Conservation (phyloP, 1,140 invertebrate species). For the Steinernema khuongi region DNA sequence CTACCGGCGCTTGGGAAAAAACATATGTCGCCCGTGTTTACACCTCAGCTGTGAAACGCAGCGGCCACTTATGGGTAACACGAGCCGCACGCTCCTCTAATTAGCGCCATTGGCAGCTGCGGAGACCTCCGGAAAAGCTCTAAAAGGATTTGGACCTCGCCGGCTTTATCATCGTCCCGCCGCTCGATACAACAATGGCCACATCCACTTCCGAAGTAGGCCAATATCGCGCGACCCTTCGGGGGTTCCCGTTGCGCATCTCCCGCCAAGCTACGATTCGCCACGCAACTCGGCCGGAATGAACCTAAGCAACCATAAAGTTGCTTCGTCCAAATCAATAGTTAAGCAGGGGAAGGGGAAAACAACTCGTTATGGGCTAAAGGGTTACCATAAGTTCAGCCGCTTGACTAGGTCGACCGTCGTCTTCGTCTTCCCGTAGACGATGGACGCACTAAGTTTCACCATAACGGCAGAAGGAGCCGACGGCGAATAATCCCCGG, state of each 20-base stretch:
- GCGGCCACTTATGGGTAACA: not conserved
- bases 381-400: conserved; percentile 40
- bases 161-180: no score
- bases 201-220: not conserved
- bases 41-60: no score
- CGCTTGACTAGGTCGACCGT: conserved; percentile 37
- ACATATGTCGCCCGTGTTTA: not conserved
- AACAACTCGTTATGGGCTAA: no score
- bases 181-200: no score
- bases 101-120: not conserved
- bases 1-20: not conserved
- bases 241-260: no score
- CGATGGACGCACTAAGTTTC: conserved; percentile 35
- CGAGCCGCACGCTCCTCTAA: not conserved
- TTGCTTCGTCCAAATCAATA: no score
- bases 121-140: no score
- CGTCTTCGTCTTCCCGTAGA: conserved; percentile 42
- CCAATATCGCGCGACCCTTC: no score
- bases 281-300: no score
- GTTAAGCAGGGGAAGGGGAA: no score
- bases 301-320: no score
- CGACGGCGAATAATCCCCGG: conserved; percentile 14
- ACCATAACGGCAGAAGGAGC: conserved; percentile 35
- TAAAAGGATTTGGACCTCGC: not conserved
- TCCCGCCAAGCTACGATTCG: no score